Evolutionary conservation across 2,113 vertebrate genomes (phyloP), one percentile per base, ranked within the genome.

Genomic region (Ceyx cyanopectus): DNA sequence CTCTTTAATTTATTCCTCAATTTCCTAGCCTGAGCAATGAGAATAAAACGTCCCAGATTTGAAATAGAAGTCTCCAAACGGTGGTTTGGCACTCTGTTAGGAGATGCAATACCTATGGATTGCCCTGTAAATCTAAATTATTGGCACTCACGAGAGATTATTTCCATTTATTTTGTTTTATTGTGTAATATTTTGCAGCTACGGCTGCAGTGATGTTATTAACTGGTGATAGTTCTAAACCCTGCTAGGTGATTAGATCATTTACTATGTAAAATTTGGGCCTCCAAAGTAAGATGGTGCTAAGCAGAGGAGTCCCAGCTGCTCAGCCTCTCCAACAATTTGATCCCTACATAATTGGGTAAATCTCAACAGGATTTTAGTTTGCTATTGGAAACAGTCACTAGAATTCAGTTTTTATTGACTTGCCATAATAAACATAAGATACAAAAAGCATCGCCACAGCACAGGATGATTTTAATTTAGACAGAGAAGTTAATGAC

Each of bases 101-200:
- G 90, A 94, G 90, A 29, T 92, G 89, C 75, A 79, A 90, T 97
- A 91, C 94, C 85, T 95, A 94, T 85, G 87, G 94, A 95, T 96
- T 95, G 94, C 82, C 46, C 75, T 32, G 65, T 97, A 97, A 94
- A 95, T 96, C 91, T 92, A 95, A 95, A 79, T 93, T 97, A 96
- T 94, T 91, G 87, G 76, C 95, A 96, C 72, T 90, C 72, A 10
- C 41, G 92, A 97, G 93, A 90, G 74, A 95, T 96, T 79, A 96
- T 97, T 95, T 96, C 91, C 78, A 94, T 95, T 94, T 95, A 72
- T 93, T 97, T 97, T 96, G 68, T 91, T 97, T 96, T 95, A 95
- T 95, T 96, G 79, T 81, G 57, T 77, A 96, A 93, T 97, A 95
- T 85, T 96, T 95, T 94, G 93, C 68, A 40, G 85, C 92, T 91